phyloP scores from a whole-genome alignment of 2,888 invertebrate genomes.

The Cephus pulcher region DNA sequence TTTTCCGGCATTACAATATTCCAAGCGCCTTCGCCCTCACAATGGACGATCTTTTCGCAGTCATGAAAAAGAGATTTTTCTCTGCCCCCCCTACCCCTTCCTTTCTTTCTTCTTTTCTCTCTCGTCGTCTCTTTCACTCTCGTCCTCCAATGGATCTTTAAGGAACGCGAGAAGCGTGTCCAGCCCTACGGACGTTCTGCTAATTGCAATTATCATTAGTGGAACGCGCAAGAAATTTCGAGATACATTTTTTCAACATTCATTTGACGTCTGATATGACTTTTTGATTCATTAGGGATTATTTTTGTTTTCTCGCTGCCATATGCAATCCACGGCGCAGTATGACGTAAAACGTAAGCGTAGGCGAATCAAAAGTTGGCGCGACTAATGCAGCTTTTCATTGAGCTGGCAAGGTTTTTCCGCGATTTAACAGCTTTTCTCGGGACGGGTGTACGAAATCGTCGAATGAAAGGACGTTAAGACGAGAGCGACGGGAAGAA shows the following conservation, averaged over 20 bases:
- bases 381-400: conserved; percentile 37
- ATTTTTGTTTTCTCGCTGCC: background rate
- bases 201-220: background rate
- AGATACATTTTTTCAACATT: background rate
- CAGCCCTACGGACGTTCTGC: background rate
- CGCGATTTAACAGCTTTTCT: conserved; percentile 30
- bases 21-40: background rate
- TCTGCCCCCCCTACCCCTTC: background rate
- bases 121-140: background rate
- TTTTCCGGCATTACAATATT: background rate
- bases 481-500: conserved; percentile 3
- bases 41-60: background rate
- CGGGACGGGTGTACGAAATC: conserved; percentile 19
- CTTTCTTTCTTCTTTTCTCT: background rate
- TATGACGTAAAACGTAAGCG: background rate
- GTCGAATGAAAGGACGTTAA: conserved; percentile 23
- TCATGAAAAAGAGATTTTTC: background rate
- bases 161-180: background rate
- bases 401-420: conserved; percentile 20
- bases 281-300: background rate
- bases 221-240: background rate
- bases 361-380: background rate
- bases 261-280: too few relatives aligned
- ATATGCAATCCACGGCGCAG: too few relatives aligned
- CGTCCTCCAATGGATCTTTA: background rate